Evolutionary conservation across 2,888 invertebrate genomes (phyloP).

Genomic region (Troilus luridus): DNA sequence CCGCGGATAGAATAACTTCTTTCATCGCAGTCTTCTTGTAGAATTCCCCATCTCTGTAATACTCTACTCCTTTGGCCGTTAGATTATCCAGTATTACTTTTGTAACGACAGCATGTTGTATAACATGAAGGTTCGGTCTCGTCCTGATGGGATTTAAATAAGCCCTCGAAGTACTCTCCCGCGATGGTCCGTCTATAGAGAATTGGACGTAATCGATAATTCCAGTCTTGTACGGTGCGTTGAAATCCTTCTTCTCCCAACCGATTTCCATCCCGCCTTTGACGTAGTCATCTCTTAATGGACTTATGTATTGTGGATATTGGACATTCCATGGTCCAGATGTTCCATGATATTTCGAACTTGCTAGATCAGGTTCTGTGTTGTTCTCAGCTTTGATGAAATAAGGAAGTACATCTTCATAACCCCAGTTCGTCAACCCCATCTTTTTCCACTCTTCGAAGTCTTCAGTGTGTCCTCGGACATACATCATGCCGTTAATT

Average conservation of each 20-base stretch:
- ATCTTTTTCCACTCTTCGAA: constrained; percentile 76
- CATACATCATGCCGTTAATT: constrained; percentile 78
- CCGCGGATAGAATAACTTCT: constrained; percentile 68
- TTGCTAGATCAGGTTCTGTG: constrained; percentile 68
- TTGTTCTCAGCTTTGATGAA: constrained; percentile 69
- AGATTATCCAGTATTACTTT: constrained; percentile 66
- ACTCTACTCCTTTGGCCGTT: constrained; percentile 74
- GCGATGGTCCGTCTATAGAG: constrained; percentile 76
- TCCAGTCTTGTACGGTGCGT: constrained; percentile 75
- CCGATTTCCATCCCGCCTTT: constrained; percentile 86
- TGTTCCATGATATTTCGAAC: constrained; percentile 78
- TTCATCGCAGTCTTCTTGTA: constrained; percentile 72
- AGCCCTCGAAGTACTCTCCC: constrained; percentile 69
- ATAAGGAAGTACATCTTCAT: constrained; percentile 70
- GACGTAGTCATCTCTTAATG: constrained; percentile 81
- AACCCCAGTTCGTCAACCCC: constrained; percentile 77
- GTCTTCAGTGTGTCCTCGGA: constrained; percentile 76
- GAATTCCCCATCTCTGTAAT: constrained; percentile 71
- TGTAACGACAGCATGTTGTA: constrained; percentile 66
- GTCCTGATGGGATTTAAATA: constrained; percentile 66
- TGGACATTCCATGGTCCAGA: constrained; percentile 87
- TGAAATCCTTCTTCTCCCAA: constrained; percentile 74
- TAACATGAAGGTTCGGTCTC: constrained; percentile 66
- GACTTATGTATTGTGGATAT: constrained; percentile 79
- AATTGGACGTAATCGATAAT: constrained; percentile 74